A percentile compares a stretch with the other conserved stretches of the same genome.
Evolutionary conservation across 1,140 invertebrate genomes (phyloP).

Genomic region (Eriosoma lanigerum): DNA sequence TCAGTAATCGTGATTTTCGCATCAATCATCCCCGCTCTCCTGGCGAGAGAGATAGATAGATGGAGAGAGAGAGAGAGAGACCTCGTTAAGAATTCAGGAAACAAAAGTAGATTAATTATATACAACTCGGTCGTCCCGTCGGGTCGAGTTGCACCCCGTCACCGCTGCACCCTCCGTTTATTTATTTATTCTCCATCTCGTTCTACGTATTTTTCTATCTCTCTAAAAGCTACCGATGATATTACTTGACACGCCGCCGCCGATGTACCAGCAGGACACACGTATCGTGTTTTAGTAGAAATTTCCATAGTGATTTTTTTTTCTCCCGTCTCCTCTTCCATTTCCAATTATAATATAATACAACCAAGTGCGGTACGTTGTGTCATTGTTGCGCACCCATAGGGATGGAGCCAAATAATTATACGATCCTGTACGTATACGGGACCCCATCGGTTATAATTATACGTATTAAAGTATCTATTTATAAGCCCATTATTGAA

Average conservation of each 20-base stretch:
- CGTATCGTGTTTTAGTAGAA: constrained; percentile 31
- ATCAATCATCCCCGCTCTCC: constrained; percentile 35
- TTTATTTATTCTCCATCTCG: constrained; percentile 16
- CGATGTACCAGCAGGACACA: neutral
- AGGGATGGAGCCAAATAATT: neutral
- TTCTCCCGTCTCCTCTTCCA: neutral
- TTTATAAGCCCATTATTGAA: constrained; percentile 4
- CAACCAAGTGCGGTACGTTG: neutral
- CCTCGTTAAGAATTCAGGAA: constrained; percentile 49
- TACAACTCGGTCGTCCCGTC: neutral
- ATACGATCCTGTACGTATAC: neutral
- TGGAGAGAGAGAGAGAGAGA: constrained; percentile 16
- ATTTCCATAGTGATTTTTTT: constrained; percentile 25
- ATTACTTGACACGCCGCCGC: neutral
- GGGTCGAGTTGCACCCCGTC: constrained; percentile 12
- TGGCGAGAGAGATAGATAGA: neutral
- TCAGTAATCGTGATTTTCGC: constrained; percentile 48
- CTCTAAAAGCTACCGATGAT: neutral
- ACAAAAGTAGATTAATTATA: constrained; percentile 51
- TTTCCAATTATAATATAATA: constrained; percentile 41
- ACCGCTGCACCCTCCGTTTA: neutral
- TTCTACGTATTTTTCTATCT: neutral
- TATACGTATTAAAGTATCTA: constrained; percentile 7
- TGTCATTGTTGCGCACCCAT: neutral
- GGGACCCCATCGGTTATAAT: neutral